phyloP scores from a whole-genome alignment of 2,797 vertebrate species.

The Anniella stebbinsi region DNA sequence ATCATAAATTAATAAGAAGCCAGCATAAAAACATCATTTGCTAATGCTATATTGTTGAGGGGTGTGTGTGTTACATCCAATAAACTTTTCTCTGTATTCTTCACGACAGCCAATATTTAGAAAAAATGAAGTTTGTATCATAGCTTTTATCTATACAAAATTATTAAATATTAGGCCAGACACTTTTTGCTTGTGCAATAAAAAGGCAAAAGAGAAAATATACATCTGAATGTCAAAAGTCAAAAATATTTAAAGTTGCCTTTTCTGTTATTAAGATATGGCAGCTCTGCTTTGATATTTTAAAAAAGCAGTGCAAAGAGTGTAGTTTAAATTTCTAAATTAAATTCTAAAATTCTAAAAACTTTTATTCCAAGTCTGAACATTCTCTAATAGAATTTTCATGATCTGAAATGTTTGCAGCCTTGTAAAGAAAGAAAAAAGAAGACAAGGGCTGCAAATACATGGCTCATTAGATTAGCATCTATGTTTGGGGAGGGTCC shows the following conservation, averaged over 20 bases:
- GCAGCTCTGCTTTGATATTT: neutral
- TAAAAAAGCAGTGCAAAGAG: neutral
- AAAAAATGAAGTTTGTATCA: neutral
- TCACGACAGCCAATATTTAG: slow-evolving; percentile 17
- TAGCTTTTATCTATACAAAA: neutral
- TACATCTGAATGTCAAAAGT: neutral
- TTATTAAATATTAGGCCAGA: neutral
- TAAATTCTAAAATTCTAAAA: neutral
- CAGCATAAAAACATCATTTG: slow-evolving; percentile 49
- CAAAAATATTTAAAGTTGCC: neutral
- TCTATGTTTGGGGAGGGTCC: neutral
- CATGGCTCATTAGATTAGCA: neutral
- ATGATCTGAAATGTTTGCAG: neutral
- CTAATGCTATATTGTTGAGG: slow-evolving; percentile 44
- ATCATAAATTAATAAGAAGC: slow-evolving; percentile 63
- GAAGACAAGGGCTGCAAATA: neutral
- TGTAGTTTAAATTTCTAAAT: neutral
- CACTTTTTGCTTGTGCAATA: neutral
- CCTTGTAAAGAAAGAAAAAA: neutral
- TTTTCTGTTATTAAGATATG: neutral
- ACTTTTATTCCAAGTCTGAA: neutral
- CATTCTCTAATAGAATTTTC: neutral
- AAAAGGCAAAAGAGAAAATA: neutral
- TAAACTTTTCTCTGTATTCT: slow-evolving; percentile 51
- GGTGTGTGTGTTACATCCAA: too few relatives aligned